phyloP scores from a whole-genome alignment of 2,888 invertebrate genomes.

The Ectemnius lituratus region DNA sequence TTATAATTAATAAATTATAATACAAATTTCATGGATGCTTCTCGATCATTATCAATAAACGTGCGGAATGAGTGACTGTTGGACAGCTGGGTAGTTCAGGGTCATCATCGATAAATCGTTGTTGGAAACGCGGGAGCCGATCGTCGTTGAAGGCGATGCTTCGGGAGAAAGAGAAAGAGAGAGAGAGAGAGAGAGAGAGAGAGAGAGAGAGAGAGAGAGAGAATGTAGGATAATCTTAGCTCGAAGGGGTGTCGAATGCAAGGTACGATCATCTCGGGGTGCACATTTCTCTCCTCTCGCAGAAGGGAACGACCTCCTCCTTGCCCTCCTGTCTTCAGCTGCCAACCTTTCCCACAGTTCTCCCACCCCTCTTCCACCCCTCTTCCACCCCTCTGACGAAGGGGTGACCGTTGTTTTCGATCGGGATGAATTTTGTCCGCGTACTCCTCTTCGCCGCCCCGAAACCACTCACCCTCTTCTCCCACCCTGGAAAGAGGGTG shows the following conservation, averaged over 20 bases:
- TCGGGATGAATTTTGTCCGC: conserved; percentile 57
- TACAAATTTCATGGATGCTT: not conserved
- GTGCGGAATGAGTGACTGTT: not conserved
- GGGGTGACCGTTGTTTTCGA: conserved; percentile 64
- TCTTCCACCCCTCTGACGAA: conserved; percentile 52
- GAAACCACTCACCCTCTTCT: conserved; percentile 34
- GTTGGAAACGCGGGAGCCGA: conserved; percentile 13
- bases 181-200: too few relatives aligned
- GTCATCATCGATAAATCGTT: not conserved
- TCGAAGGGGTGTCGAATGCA: conserved; percentile 39
- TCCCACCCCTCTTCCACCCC: conserved; percentile 37
- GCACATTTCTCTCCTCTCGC: conserved; percentile 26
- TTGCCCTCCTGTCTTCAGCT: conserved; percentile 61
- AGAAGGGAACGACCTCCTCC: conserved; percentile 31
- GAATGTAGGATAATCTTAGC: conserved; percentile 49
- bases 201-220: not conserved
- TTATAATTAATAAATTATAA: too few relatives aligned
- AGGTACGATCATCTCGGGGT: conserved; percentile 24
- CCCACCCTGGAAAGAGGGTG: conserved; percentile 24
- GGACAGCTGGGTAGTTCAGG: not conserved
- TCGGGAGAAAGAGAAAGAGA: too few relatives aligned
- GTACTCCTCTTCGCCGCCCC: conserved; percentile 48
- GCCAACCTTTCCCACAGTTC: conserved; percentile 71
- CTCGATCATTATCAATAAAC: conserved; percentile 1
- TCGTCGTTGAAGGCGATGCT: conserved; percentile 13